phyloP scores from a whole-genome alignment of 2,888 invertebrate genomes.

The Caenorhabditis sp. region DNA sequence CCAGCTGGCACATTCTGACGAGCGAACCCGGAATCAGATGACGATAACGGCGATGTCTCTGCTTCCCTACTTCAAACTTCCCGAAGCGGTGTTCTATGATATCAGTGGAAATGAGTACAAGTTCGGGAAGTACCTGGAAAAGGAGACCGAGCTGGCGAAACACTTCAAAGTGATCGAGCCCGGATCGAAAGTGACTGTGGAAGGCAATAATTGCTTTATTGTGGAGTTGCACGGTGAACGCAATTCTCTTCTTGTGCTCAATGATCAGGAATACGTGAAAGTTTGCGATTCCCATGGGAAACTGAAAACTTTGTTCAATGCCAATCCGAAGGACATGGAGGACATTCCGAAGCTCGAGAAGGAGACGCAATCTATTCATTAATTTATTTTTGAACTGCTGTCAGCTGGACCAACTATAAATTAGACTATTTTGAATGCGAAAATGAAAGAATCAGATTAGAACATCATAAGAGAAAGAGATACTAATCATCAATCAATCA shows the following conservation, averaged over 20 bases:
- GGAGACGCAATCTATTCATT: slow-evolving; percentile 1
- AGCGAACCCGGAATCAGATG: slow-evolving; percentile 13
- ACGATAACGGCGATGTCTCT: slow-evolving; percentile 29
- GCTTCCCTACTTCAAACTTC: slow-evolving; percentile 12
- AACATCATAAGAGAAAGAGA: not conserved
- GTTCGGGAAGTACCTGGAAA: slow-evolving; percentile 25
- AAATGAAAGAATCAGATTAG: slow-evolving; percentile 20
- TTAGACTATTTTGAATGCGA: not conserved
- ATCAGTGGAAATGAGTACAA: slow-evolving; percentile 15
- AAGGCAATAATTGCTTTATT: not conserved
- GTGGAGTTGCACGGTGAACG: not conserved
- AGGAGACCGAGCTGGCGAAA: not conserved
- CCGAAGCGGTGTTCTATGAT: slow-evolving; percentile 20
- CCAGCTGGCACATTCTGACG: slow-evolving; percentile 8
- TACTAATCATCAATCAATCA: not conserved
- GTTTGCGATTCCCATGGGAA: slow-evolving; percentile 1
- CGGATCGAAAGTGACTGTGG: not conserved
- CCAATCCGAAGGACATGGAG: slow-evolving; percentile 9
- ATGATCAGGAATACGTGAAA: not conserved
- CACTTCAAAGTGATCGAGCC: not conserved
- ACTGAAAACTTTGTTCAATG: slow-evolving; percentile 5
- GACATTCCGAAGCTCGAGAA: slow-evolving; percentile 26
- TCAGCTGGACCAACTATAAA: not conserved
- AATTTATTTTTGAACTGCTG: not conserved
- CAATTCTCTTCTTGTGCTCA: not conserved